Base-by-base conservation (phyloP, 2,113 vertebrate genomes). In the Platysternon megacephalum region DNA sequence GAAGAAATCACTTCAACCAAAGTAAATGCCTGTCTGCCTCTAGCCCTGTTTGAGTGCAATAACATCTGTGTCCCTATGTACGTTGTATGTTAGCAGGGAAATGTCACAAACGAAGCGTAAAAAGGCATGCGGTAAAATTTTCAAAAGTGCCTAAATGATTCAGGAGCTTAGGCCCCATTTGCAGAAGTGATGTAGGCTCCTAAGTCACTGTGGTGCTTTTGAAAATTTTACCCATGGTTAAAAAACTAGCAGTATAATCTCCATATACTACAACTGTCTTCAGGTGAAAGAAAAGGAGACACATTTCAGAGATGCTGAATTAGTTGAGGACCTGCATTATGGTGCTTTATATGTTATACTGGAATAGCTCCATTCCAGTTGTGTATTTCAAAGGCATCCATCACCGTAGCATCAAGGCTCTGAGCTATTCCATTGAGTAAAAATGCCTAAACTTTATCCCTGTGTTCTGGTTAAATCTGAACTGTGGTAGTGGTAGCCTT, bases 51-150 rank as follows among this genome's bases (percentile, higher is more conserved):
- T 11, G 7, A 39, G 3, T 0, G 10, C 28, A 11, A 24, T 2
- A 2, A 3, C 3, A 12, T 76, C 51, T 13, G 42, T 6, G 35
- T 52, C 89, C 51, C 0, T 5, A 8, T 72, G 32, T 35, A 0
- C 2, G 5, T 5, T 8, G 21, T 52, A 8, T n/a, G 58, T 10
- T 1, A 39, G 39, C 46, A 1, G 13, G 14, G 32, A 3, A 26
- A 5, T 1, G 22, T 29, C 65, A 4, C n/a, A 49, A 2, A 48
- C 46, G 6, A 24, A 3, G 21, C 3, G 5, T 11, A 19, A 16
- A 44, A n/a, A 5, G 51, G 26, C 4, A 22, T 39, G 65, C 19
- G 17, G 9, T 72, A 72, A 22, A 39, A 72, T 39, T 22, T 72
- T 72, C 65, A 72, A 22, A 39, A 26, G 11, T 46, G 11, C 74